Conservation (phyloP, 2,113 vertebrate genomes). For the Caranx ignobilis region DNA sequence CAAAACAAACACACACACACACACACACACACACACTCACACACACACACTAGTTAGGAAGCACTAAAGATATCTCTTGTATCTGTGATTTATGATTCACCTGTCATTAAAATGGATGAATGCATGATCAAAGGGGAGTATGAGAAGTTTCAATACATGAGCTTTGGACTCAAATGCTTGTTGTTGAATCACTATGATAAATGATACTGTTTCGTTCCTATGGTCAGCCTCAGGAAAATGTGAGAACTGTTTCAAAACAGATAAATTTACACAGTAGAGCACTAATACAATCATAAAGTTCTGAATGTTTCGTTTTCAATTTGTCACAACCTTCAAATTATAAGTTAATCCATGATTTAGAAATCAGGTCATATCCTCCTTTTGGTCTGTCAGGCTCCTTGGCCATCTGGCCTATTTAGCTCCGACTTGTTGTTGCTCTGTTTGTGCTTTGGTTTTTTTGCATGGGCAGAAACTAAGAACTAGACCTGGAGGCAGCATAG, state of each 20-base stretch:
- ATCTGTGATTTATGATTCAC: constrained; percentile 19
- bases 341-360: constrained; percentile 33
- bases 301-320: constrained; percentile 22
- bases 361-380: constrained; percentile 56
- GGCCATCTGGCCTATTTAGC: constrained; percentile 43
- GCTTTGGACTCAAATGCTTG: constrained; percentile 4
- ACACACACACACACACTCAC: constrained; percentile 5
- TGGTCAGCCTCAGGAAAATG: neutral
- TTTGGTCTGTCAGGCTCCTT: constrained; percentile 31
- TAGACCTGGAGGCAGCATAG: constrained; percentile 2
- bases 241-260: neutral
- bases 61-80: constrained; percentile 15
- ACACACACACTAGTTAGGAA: neutral
- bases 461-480: constrained; percentile 13
- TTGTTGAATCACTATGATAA: neutral
- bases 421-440: constrained; percentile 9
- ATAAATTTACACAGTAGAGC: neutral
- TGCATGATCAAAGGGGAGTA: neutral
- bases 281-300: neutral
- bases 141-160: neutral
- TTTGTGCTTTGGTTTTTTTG: constrained; percentile 25
- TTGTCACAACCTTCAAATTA: constrained; percentile 24
- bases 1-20: constrained; percentile 17
- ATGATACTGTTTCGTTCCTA: neutral
- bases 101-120: neutral